Percentiles rank a stretch among this genome's conserved stretches.
phyloP scores from a whole-genome alignment of 1,140 invertebrate genomes.

The Cotesia typhae region DNA sequence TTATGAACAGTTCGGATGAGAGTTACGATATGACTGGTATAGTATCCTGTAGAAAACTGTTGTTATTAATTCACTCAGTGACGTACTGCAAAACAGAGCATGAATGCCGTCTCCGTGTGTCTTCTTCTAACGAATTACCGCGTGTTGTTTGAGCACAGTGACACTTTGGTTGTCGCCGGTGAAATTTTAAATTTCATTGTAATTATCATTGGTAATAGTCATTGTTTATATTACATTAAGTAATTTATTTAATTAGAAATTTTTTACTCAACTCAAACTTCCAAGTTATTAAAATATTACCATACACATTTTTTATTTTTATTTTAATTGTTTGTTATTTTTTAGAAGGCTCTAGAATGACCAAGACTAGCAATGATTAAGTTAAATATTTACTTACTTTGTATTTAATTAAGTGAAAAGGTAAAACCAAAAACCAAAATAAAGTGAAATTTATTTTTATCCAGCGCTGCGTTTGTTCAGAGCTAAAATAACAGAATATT shows the following conservation, averaged over 20 bases:
- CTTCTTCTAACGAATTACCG: slow-evolving; percentile 23
- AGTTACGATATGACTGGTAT: slow-evolving; percentile 1
- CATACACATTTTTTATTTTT: too few relatives aligned
- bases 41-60: slow-evolving; percentile 58
- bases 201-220: slow-evolving; percentile 3
- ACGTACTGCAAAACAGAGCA: slow-evolving; percentile 57
- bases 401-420: too few relatives aligned
- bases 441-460: too few relatives aligned
- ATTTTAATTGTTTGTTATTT: too few relatives aligned
- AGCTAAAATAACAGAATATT: too few relatives aligned
- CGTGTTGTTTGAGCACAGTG: slow-evolving; percentile 32
- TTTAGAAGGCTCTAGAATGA: too few relatives aligned
- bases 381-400: too few relatives aligned
- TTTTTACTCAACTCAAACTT: too few relatives aligned
- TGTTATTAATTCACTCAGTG: slow-evolving; percentile 47
- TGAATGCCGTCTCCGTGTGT: slow-evolving; percentile 55
- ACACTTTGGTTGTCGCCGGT: slow-evolving; percentile 41
- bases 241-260: neutral
- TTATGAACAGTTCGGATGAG: slow-evolving; percentile 21
- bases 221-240: neutral
- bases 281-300: too few relatives aligned
- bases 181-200: slow-evolving; percentile 42
- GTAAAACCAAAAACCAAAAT: too few relatives aligned
- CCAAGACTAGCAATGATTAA: too few relatives aligned
- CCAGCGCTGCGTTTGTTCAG: too few relatives aligned